Conservation (phyloP, 2,113 vertebrate species). For the Paramisgurnus dabryanus region DNA sequence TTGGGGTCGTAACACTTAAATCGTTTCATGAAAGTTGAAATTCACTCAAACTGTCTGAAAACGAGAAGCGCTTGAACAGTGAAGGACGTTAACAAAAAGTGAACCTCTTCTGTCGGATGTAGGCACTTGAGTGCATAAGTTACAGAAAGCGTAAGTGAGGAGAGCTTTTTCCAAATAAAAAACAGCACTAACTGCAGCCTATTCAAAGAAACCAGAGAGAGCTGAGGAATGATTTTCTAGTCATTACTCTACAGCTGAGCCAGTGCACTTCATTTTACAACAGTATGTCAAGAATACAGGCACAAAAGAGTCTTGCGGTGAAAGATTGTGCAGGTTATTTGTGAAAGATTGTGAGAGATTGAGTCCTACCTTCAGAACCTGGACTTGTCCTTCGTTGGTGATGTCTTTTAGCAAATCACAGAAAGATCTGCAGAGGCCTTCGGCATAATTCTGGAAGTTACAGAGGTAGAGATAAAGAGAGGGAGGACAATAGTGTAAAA, state of each 20-base stretch:
- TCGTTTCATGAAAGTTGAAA: slow-evolving; percentile 5
- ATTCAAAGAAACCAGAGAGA: slow-evolving; percentile 13
- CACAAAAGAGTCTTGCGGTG: not conserved
- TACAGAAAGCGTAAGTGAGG: not conserved
- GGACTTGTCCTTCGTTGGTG: slow-evolving; percentile 93
- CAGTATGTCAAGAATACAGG: not conserved
- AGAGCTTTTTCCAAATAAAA: not conserved
- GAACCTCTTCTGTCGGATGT: slow-evolving; percentile 1
- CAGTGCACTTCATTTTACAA: slow-evolving; percentile 21
- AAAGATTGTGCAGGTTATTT: not conserved
- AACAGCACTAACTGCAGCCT: not conserved
- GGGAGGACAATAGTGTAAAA: not conserved
- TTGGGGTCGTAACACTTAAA: not conserved
- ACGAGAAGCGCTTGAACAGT: not conserved
- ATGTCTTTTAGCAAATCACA: slow-evolving; percentile 90
- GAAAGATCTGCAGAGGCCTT: slow-evolving; percentile 87
- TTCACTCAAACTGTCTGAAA: not conserved
- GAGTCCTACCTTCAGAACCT: slow-evolving; percentile 88
- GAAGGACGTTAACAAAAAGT: not conserved
- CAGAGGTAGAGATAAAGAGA: not conserved
- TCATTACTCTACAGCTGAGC: slow-evolving; percentile 6
- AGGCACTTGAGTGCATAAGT: not conserved
- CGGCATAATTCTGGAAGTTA: slow-evolving; percentile 82
- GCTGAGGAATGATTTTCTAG: not conserved
- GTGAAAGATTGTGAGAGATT: not conserved